Evolutionary conservation across 2,797 vertebrate genomes (phyloP).

Genomic region (Thunnus albacares): DNA sequence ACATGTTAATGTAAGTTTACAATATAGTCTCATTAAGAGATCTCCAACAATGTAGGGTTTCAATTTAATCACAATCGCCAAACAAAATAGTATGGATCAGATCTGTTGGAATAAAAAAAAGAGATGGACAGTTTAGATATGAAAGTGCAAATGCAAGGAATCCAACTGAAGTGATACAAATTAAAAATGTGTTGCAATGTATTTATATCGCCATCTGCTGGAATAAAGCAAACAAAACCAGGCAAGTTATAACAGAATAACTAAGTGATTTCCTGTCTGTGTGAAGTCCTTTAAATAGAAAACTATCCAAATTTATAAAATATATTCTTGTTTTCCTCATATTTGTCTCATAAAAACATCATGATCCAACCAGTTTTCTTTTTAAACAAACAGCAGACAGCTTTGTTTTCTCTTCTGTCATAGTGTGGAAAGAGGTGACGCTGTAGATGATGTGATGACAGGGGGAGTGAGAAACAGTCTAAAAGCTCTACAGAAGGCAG

Average conservation of each 20-base stretch:
- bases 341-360: neutral
- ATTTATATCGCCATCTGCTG: conserved; percentile 79
- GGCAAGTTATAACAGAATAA: neutral
- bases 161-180: neutral
- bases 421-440: conserved; percentile 46
- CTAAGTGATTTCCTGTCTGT: neutral
- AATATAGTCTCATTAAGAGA: neutral
- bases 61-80: neutral
- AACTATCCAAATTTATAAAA: neutral
- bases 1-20: neutral
- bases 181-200: conserved; percentile 19
- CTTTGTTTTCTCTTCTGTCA: conserved; percentile 38
- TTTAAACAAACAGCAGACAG: neutral
- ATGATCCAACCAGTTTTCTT: neutral
- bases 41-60: neutral
- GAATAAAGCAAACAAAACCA: conserved; percentile 26
- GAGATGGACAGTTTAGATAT: neutral
- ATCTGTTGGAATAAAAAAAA: neutral
- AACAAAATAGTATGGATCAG: neutral
- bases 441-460: conserved; percentile 70
- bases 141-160: conserved; percentile 2
- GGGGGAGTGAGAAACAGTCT: conserved; percentile 45
- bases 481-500: conserved; percentile 50
- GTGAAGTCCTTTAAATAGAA: neutral
- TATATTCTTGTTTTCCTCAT: neutral